These are phyloP conservation scores for Hozukius guyotensis DNA, from an alignment of 2,797 vertebrate species.

Conservation along the genomic window DNA sequence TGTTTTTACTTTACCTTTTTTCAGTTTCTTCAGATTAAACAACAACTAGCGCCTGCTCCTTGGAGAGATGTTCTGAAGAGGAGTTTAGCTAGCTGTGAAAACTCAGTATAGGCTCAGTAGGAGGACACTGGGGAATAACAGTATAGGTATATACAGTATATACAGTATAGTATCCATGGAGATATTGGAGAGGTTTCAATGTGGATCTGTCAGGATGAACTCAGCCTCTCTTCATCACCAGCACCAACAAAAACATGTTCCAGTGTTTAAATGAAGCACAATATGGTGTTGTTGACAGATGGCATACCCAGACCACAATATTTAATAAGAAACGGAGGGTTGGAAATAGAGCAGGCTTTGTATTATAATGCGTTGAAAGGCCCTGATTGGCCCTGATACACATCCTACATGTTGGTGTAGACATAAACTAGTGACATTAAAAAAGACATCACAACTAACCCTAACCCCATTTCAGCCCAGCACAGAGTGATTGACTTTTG, in stretches of 20 bases:
- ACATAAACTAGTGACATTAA: not conserved
- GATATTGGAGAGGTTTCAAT: not conserved
- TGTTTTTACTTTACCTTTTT: too few relatives aligned
- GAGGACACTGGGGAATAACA: too few relatives aligned
- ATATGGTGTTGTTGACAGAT: conserved; percentile 1
- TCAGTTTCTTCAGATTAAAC: too few relatives aligned
- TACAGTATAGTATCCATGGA: too few relatives aligned
- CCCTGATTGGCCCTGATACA: not conserved
- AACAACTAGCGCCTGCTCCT: too few relatives aligned
- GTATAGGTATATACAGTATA: not conserved
- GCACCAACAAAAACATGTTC: not conserved
- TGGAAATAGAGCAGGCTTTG: not conserved
- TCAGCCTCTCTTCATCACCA: not conserved
- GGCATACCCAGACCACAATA: not conserved
- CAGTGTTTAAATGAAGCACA: not conserved
- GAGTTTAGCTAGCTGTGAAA: too few relatives aligned
- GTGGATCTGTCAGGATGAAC: not conserved
- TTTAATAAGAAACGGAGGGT: not conserved
- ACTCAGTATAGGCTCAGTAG: too few relatives aligned
- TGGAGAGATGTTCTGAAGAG: too few relatives aligned
- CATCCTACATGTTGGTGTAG: not conserved
- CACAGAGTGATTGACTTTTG: too few relatives aligned
- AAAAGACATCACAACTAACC: not conserved
- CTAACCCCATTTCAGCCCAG: not conserved
- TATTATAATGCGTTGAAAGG: not conserved